Conservation (phyloP, 2,113 vertebrate species). For the Erythrolamprus reginae region DNA sequence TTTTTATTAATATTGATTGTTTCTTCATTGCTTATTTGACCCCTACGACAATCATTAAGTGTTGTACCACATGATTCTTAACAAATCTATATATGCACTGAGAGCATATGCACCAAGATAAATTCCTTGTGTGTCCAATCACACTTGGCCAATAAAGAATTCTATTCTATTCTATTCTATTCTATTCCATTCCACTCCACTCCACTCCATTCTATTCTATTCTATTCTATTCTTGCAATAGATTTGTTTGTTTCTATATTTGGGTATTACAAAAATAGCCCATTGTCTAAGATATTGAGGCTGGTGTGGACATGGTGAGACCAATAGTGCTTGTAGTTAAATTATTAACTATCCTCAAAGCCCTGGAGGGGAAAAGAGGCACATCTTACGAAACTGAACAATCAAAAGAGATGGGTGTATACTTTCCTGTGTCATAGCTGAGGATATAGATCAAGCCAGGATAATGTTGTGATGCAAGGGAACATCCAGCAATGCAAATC, state of each 20-base stretch:
- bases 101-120: too few relatives aligned
- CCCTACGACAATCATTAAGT: too few relatives aligned
- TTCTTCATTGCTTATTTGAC: too few relatives aligned
- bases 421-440: not conserved
- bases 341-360: not conserved
- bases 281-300: not conserved
- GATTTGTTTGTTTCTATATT: not conserved
- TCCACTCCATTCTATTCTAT: too few relatives aligned
- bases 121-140: too few relatives aligned
- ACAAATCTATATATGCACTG: too few relatives aligned
- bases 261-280: not conserved
- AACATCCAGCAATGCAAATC: not conserved
- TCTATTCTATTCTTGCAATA: too few relatives aligned
- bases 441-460: not conserved
- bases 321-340: not conserved
- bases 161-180: too few relatives aligned
- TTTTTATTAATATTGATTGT: too few relatives aligned
- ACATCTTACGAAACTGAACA: not conserved
- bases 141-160: too few relatives aligned
- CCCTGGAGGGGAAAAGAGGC: not conserved
- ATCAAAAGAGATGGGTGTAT: not conserved
- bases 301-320: not conserved
- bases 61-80: too few relatives aligned
- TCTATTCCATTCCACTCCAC: too few relatives aligned
- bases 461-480: not conserved